Base-by-base conservation (phyloP, 2,113 vertebrate species). In the Thinocorus orbignyianus region DNA sequence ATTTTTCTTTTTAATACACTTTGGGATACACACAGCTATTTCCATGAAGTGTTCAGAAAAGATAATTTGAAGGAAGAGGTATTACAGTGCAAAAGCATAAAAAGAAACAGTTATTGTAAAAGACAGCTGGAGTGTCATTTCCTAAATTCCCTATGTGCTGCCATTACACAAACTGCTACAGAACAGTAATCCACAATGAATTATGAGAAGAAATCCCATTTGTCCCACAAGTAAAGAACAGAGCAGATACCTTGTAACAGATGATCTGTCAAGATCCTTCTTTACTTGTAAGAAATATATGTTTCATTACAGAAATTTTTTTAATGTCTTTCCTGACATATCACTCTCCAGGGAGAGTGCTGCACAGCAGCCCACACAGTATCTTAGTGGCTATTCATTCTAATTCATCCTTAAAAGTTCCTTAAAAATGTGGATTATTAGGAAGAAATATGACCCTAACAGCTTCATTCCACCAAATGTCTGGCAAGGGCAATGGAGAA, bases 71-170 rank as follows among this genome's bases (percentile, higher is more conserved):
- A 93, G 58, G 71, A 90, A 90, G 68, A 95, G 54, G 73, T 81
- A 90, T 76, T 91, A 91, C 35, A 41, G 58, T 51, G 49, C 22
- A 61, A 96, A 85, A 58, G 74, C 71, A 82, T 72, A 54, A 83
- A 88, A 92, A 86, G 69, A 28, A 69, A 44, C 71, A 80, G 74
- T 93, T 93, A 94, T 86, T 94, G 92, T 76, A 96, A 42, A 91
- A 95, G 94, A 95, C 90, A 96, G 90, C 87, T 95, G 87, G 87
- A 91, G 81, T 90, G 90, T 88, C 90, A 94, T 80, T 95, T 90
- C 92, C 82, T 88, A 81, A 91, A 93, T 93, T 95, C 93, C 92
- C 79, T 4, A 6, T 70, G 79, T 90, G 68, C 85, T 92, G 65
- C 78, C 78, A 80, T 92, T 94, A 92, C 51, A 88, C 49, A 69